These are phyloP conservation scores for Armadillidium nasatum DNA, from an alignment of 1,140 invertebrate genomes.

Conservation along the genomic window DNA sequence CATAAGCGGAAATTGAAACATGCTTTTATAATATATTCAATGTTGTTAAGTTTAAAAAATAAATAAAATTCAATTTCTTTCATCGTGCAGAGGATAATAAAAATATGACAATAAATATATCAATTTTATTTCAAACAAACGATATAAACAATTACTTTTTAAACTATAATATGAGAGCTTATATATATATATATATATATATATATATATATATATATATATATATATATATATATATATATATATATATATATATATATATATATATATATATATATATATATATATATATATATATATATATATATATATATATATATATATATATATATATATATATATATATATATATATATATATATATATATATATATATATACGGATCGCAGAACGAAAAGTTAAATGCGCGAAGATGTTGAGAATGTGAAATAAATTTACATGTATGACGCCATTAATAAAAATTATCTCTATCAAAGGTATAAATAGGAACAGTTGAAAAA, in stretches of 20 bases:
- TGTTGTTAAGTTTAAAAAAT: too few species aligned
- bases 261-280: conserved; percentile 8
- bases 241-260: conserved; percentile 14
- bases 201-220: background rate
- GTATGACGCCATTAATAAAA: too few species aligned
- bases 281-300: background rate
- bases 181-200: conserved; percentile 16
- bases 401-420: background rate
- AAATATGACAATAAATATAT: too few species aligned
- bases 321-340: conserved; percentile 18
- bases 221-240: conserved; percentile 6
- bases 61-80: too few species aligned
- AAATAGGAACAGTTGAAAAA: too few species aligned
- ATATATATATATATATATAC: background rate
- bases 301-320: background rate
- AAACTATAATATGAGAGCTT: background rate
- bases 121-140: too few species aligned
- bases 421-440: too few species aligned
- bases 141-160: too few species aligned
- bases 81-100: too few species aligned
- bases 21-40: too few species aligned
- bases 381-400: background rate
- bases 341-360: conserved; percentile 22
- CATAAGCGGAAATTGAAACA: too few species aligned
- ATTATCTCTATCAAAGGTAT: too few species aligned